Evolutionary conservation across 2,888 invertebrate species (phyloP), one percentile per base, ranked within the genome.

Genomic region (Epiblema foenella): DNA sequence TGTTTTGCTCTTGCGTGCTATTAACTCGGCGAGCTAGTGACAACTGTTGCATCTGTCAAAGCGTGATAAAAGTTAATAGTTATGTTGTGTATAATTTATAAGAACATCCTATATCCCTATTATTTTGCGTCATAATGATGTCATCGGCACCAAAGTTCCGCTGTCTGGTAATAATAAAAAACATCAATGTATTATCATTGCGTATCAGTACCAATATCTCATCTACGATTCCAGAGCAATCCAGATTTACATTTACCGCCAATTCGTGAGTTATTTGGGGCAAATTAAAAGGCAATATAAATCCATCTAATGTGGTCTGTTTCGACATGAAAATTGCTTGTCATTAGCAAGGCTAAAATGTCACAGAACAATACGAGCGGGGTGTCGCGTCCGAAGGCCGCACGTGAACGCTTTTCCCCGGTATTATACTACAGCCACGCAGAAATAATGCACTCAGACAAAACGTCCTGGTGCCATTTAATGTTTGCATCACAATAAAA

Each of bases 271-370:
- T 81, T 83, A 86, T 87, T 86, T 81, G 74, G 78, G 78, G 77
- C 81, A 80, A 85, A 89, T 90, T 86, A 87, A 89, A 87, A 88
- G 83, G 83, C 87, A 86, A 87, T 85, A 86, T 87, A 85, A 85
- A 87, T 87, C 83, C 79, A 76, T 82, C 84, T 84, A 87, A 89
- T 90, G 84, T 88, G 87, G 87, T 81, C 82, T 83, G 79, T 93
- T 93, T 88, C 91, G 88, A 90, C 90, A 92, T 83, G 87, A 73
- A 91, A 93, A 93, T 93, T 92, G 90, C 88, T 91, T 87, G 90
- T 92, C 88, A 93, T 92, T 93, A 91, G 91, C 86, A 83, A 87
- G 87, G 85, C 91, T 91, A 84, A 93, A 93, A 93, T 93, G 92
- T 93, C 93, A 92, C 88, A 90, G 93, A 92, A 93, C 93, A 93